A percentile compares a stretch with the other conserved stretches of the same genome.
Evolutionary conservation across 2,113 vertebrate genomes (phyloP).

Genomic region (Hystrix cristata): DNA sequence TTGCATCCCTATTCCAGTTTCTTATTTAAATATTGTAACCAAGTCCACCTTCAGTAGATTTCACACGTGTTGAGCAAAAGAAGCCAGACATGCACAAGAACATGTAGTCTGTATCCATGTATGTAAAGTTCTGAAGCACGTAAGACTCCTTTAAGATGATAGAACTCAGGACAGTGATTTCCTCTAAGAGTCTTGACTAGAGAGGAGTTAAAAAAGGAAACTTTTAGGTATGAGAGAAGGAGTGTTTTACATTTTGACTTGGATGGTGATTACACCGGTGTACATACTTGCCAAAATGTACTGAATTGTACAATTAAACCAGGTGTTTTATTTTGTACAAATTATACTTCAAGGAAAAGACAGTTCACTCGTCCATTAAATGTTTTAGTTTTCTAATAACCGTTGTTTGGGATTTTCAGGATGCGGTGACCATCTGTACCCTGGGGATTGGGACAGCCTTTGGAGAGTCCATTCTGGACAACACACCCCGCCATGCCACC

Average conservation of each 20-base stretch:
- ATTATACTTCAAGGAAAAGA: constrained; percentile 1
- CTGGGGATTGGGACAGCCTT: constrained; percentile 98
- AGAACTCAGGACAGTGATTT: not conserved
- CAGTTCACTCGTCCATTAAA: not conserved
- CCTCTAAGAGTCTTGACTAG: not conserved
- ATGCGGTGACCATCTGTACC: constrained; percentile 97
- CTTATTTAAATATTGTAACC: not conserved
- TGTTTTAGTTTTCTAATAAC: constrained; percentile 62
- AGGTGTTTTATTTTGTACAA: not conserved
- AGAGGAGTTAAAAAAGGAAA: not conserved
- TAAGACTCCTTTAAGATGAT: not conserved
- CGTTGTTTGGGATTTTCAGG: constrained; percentile 88
- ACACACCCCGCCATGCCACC: constrained; percentile 98
- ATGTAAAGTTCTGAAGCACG: not conserved
- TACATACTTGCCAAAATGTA: not conserved
- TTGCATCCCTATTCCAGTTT: not conserved
- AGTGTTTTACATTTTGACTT: not conserved
- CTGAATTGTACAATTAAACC: not conserved
- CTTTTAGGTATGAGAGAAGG: not conserved
- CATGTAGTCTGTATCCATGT: not conserved
- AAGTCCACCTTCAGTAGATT: not conserved
- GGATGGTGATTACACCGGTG: not conserved
- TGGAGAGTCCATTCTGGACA: constrained; percentile 98
- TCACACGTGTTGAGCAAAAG: not conserved
- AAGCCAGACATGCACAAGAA: not conserved